Conservation (phyloP, 1,140 invertebrate species). For the Saxidomus purpurata region DNA sequence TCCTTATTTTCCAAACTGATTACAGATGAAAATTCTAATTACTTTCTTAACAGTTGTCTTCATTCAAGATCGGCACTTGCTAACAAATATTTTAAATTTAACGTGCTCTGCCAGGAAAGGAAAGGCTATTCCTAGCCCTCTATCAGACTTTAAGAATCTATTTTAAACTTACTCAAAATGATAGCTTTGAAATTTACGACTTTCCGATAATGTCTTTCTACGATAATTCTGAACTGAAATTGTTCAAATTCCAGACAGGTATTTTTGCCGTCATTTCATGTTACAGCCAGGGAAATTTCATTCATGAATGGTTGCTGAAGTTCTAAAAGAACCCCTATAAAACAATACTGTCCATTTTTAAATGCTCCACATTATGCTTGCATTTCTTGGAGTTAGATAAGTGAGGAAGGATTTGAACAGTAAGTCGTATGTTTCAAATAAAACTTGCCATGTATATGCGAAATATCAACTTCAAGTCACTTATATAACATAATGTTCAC, state of each 20-base stretch:
- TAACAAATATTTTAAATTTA: background rate
- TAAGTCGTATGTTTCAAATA: no score
- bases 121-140: background rate
- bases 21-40: background rate
- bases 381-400: no score
- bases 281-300: background rate
- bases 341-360: no score
- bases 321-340: no score
- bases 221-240: conserved; percentile 11
- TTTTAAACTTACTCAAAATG: background rate
- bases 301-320: conserved; percentile 3
- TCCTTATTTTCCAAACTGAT: background rate
- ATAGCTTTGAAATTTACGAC: conserved; percentile 26
- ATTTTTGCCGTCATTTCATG: background rate
- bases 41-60: background rate
- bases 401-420: no score
- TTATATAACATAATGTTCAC: no score
- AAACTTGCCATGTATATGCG: no score
- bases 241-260: conserved; percentile 5
- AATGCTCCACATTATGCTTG: no score
- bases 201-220: background rate
- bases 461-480: no score
- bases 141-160: background rate
- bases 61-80: background rate
- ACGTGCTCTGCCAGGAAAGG: background rate